phyloP scores from a whole-genome alignment of 1,140 invertebrate species.

The Mya arenaria region DNA sequence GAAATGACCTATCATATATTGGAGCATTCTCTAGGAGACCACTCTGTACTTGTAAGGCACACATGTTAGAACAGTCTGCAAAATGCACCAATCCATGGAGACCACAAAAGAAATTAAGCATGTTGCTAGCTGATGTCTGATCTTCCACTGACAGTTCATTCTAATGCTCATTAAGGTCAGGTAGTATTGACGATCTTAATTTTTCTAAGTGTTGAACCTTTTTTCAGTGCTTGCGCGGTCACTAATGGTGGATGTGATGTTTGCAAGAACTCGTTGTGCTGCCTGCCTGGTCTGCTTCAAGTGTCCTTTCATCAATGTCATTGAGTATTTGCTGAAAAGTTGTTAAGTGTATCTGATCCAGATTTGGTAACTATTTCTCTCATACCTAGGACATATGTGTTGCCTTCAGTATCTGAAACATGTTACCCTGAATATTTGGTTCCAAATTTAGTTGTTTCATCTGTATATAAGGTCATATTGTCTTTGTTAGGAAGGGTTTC shows the following conservation, averaged over 20 bases:
- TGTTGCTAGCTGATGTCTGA: neutral
- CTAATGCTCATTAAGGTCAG: neutral
- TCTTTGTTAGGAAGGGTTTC: constrained; percentile 37
- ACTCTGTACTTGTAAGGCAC: neutral
- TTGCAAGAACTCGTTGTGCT: constrained; percentile 34
- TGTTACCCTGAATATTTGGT: constrained; percentile 52
- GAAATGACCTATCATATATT: constrained; percentile 10
- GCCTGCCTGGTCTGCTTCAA: constrained; percentile 11
- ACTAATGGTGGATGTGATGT: constrained; percentile 54
- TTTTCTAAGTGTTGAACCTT: constrained; percentile 34
- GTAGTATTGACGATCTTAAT: constrained; percentile 23
- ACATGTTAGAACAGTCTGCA: constrained; percentile 22
- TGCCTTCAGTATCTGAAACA: constrained; percentile 37
- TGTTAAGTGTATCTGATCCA: constrained; percentile 26
- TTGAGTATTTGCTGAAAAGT: constrained; percentile 33
- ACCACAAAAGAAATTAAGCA: constrained; percentile 28
- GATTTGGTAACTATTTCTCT: constrained; percentile 55
- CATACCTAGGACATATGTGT: constrained; percentile 51
- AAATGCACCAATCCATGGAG: constrained; percentile 31
- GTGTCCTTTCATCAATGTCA: constrained; percentile 32
- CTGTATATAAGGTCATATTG: constrained; percentile 56
- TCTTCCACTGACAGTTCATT: constrained; percentile 11
- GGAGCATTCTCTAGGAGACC: neutral
- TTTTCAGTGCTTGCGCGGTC: constrained; percentile 52
- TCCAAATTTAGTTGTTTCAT: constrained; percentile 61